Conservation (phyloP, 2,113 vertebrate genomes). For the Apteryx mantelli region DNA sequence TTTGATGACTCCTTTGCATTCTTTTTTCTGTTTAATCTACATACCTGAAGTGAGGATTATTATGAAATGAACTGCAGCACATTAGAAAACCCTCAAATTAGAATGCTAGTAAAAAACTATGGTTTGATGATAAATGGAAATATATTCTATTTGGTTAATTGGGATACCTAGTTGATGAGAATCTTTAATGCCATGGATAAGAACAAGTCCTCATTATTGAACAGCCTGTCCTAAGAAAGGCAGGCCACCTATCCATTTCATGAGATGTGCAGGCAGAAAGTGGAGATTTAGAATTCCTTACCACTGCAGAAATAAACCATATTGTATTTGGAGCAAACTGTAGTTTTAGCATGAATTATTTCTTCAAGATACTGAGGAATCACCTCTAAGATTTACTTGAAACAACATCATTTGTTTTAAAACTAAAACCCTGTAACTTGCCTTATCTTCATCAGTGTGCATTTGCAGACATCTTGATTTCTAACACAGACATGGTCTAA, state of each 20-base stretch:
- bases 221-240: not conserved
- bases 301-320: not conserved
- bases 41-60: not conserved
- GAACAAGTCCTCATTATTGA: not conserved
- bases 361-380: not conserved
- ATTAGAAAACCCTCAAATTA: conserved; percentile 27
- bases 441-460: not conserved
- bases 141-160: not conserved
- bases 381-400: not conserved
- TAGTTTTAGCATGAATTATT: not conserved
- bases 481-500: not conserved
- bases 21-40: not conserved
- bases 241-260: not conserved
- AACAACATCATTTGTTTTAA: not conserved
- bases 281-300: not conserved
- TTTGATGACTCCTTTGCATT: not conserved
- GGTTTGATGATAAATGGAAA: not conserved
- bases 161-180: not conserved
- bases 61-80: not conserved
- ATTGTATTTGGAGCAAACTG: not conserved
- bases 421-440: not conserved
- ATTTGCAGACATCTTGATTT: not conserved
- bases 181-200: not conserved
- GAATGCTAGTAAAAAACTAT: not conserved
- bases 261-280: not conserved